Base-by-base conservation (phyloP, 1,140 invertebrate genomes). In the Drosophila hydei region DNA sequence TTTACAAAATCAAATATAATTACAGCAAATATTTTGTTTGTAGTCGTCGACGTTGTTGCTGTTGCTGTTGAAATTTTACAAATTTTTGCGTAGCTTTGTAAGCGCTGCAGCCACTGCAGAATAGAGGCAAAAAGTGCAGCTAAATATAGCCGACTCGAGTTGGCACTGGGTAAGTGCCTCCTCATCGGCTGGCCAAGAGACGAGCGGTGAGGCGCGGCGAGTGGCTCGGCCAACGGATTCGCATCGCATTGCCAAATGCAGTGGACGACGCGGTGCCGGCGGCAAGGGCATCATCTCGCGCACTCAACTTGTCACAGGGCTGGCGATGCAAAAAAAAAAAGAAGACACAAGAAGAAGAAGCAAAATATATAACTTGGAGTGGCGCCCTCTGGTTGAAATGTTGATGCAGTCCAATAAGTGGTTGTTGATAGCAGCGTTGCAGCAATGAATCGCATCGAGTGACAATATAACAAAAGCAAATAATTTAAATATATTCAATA, bases 291-390 rank as follows among this genome's bases (percentile, higher is more conserved):
- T 25, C 50, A 21, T 8, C 38, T 42, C 38, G 38, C 19, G 42
- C 72, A 73, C 80, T 85, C 64, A 59, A 70, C 79, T 58, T 75
- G 80, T 83, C 79, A 84, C 77, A 79, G 80, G 79, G 79, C 80
- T 85, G 79, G 78, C 60, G 60, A 18, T 42, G 43, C 43, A 6
- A 45, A 45, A 5, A 45, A 12, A 11, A 45, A 21, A 21, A 21
- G 7, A 3, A 30, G 8, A 30, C 0, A 33, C 9, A 1, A 30
- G 27, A 38, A 40, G 9, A 40, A 14, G 2, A 6, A 5, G n/a
- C n/a, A 40, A 64, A 72, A 50, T 76, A 65, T 51, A 67, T 9
- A 62, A 64, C 54, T 68, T 62, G 61, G 50, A 63, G 59, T 62
- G 65, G 11, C 40, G 65, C 65, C 50, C 21, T 55, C 8, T 16